phyloP scores from a whole-genome alignment of 2,888 invertebrate genomes.

The Pachydiplax longipennis region DNA sequence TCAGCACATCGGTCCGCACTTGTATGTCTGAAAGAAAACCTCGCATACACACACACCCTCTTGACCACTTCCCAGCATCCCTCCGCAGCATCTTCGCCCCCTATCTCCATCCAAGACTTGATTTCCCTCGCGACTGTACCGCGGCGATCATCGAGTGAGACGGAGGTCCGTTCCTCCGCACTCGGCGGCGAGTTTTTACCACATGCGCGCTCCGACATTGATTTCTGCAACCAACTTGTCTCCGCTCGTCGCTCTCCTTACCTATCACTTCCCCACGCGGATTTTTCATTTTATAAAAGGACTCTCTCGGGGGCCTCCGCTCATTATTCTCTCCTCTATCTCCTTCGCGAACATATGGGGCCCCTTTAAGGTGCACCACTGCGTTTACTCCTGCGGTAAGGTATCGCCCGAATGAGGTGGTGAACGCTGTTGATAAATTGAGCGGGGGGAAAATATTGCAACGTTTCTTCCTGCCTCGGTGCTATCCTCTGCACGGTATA shows the following conservation, averaged over 20 bases:
- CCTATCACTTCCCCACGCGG: neutral
- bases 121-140: constrained; percentile 9
- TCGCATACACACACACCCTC: neutral
- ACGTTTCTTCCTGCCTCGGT: no score
- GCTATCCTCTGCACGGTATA: no score
- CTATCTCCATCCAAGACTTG: neutral
- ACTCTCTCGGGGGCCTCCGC: no score
- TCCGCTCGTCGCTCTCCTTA: neutral
- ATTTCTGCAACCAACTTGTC: constrained; percentile 3
- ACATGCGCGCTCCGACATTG: constrained; percentile 8
- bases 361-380: no score
- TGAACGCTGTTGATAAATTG: no score
- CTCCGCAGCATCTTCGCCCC: neutral
- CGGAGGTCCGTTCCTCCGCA: neutral
- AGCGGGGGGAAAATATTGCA: no score
- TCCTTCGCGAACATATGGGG: no score
- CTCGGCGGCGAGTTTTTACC: neutral
- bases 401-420: no score
- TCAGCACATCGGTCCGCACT: no score
- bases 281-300: no score
- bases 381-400: no score
- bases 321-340: neutral
- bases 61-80: neutral
- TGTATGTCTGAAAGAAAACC: no score
- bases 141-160: neutral